Evolutionary conservation across 1,140 invertebrate genomes (phyloP), one percentile per base, ranked within the genome.

Genomic region (Achatina immaculata): DNA sequence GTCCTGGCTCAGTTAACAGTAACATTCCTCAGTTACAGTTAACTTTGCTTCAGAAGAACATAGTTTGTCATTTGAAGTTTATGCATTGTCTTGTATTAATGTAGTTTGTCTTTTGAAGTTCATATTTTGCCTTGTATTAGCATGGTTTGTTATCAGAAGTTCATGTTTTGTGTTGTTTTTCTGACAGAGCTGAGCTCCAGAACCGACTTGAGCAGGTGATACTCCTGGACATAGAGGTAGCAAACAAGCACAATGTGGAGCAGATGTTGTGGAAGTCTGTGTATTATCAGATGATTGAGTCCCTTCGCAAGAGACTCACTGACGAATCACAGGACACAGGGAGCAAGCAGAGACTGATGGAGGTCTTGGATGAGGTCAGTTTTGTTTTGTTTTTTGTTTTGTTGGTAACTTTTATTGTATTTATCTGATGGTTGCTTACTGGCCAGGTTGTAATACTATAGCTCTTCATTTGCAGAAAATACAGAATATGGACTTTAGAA

Each of bases 261-360:
- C 95, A 96, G 86, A 94, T 95, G 88, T 94, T 98, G 88, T 98
- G 97, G 97, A 97, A 97, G 90, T 94, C 96, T 80, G 92, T 96
- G 0, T 98, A 96, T 90, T 96, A 98, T 88, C 96, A 96, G 89
- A 94, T 97, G 42, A 97, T 98, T 82, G 96, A 98, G 91, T 92
- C 95, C 76, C 91, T 96, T 83, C 92, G 95, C 83, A 94, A 96
- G 90, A 81, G 42, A 58, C 11, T 71, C 28, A 42, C 2, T 31
- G 78, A 80, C 3, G 43, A 80, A 14, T 24, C 28, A n/a, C 36
- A 55, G 19, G 89, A 90, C 14, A 90, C 92, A 51, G 94, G 93
- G 81, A 93, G 93, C 83, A 95, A 95, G 82, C 91, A 93, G 82
- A 93, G 94, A 45, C 92, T 96, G 86, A 90, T 95, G 55, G 93